Evolutionary conservation across 2,797 vertebrate species (phyloP), one percentile per base, ranked within the genome.

Genomic region (Ctenopoma multispine): DNA sequence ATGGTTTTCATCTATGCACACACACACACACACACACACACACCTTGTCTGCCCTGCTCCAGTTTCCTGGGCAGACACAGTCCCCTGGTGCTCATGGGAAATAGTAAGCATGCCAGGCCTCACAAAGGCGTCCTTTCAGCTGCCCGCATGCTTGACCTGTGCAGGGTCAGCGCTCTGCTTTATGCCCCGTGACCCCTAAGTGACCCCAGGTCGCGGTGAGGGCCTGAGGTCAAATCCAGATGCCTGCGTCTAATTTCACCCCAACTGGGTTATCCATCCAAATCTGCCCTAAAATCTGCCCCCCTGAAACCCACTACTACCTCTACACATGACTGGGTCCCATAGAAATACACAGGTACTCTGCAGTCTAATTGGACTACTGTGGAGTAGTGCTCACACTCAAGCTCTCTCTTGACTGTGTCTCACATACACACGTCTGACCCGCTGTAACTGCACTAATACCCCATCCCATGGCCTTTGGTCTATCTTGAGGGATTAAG

Each of bases 121-220:
- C 90, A 95, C 93, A 94, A 95, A 94, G 92, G 89, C 91, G 65
- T 92, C 90, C 93, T 90, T 95, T 95, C 93, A 95, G 92, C 68
- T 63, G 80, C 87, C 89, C 46, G 91, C 94, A 94, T 94, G 94
- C 94, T 94, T 95, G 94, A 94, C 93, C 94, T 94, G 90, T 88
- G 87, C 73, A 76, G 90, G 93, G 94, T 95, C 94, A 94, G 81
- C 41, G 85, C 86, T 91, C 88, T 63, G 92, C 92, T 94, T 95
- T 93, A 93, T 94, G 93, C 90, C 91, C 84, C 82, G 46, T 85
- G 88, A 94, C 94, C 93, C 85, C 85, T 17, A 13, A 59, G 77
- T 83, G 92, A 94, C 93, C 91, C 49, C n/a, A 83, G 92, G 93
- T 93, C 88, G 83, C 63, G 12, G 77, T 7, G 69, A 91, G 92